Percentiles rank a stretch among this genome's conserved stretches.
Evolutionary conservation across 23 tunicate species (phyloP).

Genomic region (Botrylloides violaceus): DNA sequence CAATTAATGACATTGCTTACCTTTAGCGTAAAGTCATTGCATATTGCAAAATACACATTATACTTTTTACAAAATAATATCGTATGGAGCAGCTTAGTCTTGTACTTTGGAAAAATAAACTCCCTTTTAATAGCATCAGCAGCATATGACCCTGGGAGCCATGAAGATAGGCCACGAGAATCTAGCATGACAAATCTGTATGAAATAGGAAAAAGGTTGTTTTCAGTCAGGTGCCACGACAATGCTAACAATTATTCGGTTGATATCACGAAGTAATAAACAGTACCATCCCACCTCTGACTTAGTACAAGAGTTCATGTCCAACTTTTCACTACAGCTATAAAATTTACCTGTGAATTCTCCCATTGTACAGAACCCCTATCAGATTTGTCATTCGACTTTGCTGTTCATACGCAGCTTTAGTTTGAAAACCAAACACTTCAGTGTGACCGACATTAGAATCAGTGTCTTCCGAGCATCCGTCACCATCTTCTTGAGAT

Average conservation of each 20-base stretch:
- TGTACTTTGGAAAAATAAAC: constrained; percentile 55
- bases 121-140: constrained; percentile 20
- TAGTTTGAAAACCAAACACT: constrained; percentile 18
- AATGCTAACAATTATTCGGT: too few relatives aligned
- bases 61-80: constrained; percentile 59
- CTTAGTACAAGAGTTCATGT: too few relatives aligned
- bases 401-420: constrained; percentile 6
- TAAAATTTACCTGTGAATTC: constrained; percentile 11
- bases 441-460: neutral
- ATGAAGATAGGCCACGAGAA: constrained; percentile 37
- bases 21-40: constrained; percentile 55
- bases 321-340: too few relatives aligned
- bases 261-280: too few relatives aligned
- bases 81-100: constrained; percentile 41
- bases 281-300: too few relatives aligned
- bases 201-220: too few relatives aligned
- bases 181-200: constrained; percentile 55
- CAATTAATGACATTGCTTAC: constrained; percentile 19
- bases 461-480: neutral
- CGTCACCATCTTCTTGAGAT: neutral
- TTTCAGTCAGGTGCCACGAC: too few relatives aligned
- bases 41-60: constrained; percentile 59
- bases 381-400: neutral
- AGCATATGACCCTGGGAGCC: constrained; percentile 6
- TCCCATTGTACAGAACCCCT: constrained; percentile 19